Percentiles rank a stretch among this genome's conserved stretches.
These are phyloP conservation scores for Spea multiplicata DNA, from an alignment of 2,113 vertebrate genomes.

Conservation along the genomic window DNA sequence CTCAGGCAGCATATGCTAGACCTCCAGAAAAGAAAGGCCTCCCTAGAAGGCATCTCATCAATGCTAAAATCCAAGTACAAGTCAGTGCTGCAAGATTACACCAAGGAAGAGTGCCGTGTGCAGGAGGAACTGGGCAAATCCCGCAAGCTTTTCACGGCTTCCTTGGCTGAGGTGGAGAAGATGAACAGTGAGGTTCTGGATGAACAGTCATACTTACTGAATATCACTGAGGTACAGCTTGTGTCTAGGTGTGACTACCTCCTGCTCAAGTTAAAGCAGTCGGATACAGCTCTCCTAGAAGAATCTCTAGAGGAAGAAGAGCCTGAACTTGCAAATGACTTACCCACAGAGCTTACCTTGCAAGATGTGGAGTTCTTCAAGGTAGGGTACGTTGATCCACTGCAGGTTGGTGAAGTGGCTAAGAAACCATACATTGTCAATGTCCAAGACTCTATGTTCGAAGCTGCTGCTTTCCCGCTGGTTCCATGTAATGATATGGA, in stretches of 20 bases:
- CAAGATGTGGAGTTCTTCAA: slow-evolving; percentile 86
- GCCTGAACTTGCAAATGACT: slow-evolving; percentile 74
- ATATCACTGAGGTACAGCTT: slow-evolving; percentile 90
- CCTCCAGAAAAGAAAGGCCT: slow-evolving; percentile 83
- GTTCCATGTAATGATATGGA: slow-evolving; percentile 75
- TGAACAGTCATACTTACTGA: slow-evolving; percentile 89
- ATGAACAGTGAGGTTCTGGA: slow-evolving; percentile 85
- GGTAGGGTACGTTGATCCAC: slow-evolving; percentile 73
- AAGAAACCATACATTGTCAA: slow-evolving; percentile 80
- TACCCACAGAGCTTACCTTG: slow-evolving; percentile 79
- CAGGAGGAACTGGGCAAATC: slow-evolving; percentile 87
- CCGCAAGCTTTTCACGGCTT: slow-evolving; percentile 79
- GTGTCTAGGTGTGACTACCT: slow-evolving; percentile 94
- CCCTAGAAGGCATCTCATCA: slow-evolving; percentile 80
- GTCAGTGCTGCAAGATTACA: slow-evolving; percentile 86
- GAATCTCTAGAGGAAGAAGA: slow-evolving; percentile 81
- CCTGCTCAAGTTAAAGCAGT: slow-evolving; percentile 88
- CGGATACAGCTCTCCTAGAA: slow-evolving; percentile 83
- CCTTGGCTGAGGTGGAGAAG: slow-evolving; percentile 87
- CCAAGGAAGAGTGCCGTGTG: slow-evolving; percentile 79
- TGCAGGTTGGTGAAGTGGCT: slow-evolving; percentile 82
- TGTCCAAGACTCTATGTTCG: slow-evolving; percentile 69
- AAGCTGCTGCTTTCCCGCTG: slow-evolving; percentile 42
- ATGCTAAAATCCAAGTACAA: slow-evolving; percentile 80
- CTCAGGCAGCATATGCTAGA: slow-evolving; percentile 80